These are phyloP conservation scores for Mythimna pallens DNA, from an alignment of 2,888 invertebrate genomes.

Conservation along the genomic window DNA sequence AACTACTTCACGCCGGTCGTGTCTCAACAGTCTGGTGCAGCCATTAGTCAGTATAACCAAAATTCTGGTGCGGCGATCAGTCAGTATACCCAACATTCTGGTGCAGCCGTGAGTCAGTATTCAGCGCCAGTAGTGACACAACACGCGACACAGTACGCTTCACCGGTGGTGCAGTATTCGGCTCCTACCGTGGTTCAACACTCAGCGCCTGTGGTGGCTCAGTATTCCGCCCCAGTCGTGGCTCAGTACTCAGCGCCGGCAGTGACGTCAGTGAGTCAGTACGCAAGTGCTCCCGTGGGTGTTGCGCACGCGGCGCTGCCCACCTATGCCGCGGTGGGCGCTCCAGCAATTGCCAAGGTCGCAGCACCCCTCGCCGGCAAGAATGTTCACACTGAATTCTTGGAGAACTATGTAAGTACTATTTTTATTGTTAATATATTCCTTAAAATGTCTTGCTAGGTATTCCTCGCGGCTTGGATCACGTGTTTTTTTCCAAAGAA, in stretches of 20 bases:
- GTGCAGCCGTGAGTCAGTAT: conserved; percentile 65
- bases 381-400: conserved; percentile 91
- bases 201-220: conserved; percentile 68
- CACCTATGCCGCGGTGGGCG: conserved; percentile 57
- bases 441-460: background rate
- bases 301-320: conserved; percentile 57
- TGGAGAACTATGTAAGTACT: conserved; percentile 92
- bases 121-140: conserved; percentile 58
- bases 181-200: conserved; percentile 74
- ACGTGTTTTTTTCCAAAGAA: too few relatives aligned
- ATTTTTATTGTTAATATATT: background rate
- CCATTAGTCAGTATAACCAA: conserved; percentile 65
- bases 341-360: conserved; percentile 64
- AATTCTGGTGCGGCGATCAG: conserved; percentile 55
- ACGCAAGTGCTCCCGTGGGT: conserved; percentile 61
- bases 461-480: background rate
- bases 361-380: conserved; percentile 73
- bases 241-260: conserved; percentile 72
- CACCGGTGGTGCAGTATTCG: conserved; percentile 62
- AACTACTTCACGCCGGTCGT: conserved; percentile 69
- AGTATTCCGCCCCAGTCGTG: conserved; percentile 69
- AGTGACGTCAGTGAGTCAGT: conserved; percentile 63
- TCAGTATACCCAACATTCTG: conserved; percentile 65
- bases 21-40: conserved; percentile 57
- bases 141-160: conserved; percentile 44